A percentile compares a stretch with the other conserved stretches of the same genome.
phyloP scores from a whole-genome alignment of 2,797 vertebrate genomes.

The Microhierax caerulescens region DNA sequence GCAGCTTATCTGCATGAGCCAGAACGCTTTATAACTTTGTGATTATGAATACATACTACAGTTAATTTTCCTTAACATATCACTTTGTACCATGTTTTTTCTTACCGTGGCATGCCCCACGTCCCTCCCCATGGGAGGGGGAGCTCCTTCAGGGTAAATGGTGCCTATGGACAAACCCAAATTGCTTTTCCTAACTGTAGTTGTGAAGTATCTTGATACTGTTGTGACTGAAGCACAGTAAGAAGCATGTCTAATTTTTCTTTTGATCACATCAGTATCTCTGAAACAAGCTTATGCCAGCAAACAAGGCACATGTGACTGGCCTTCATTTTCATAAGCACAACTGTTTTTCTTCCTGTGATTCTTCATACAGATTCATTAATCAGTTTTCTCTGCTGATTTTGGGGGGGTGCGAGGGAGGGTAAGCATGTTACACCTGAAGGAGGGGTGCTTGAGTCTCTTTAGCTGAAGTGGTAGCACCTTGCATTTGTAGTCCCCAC shows the following conservation, averaged over 20 bases:
- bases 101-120: not conserved
- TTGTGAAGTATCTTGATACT: not conserved
- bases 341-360: not conserved
- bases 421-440: not conserved
- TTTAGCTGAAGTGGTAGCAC: not conserved
- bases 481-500: not conserved
- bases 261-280: not conserved
- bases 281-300: not conserved
- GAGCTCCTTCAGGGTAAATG: not conserved
- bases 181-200: not conserved
- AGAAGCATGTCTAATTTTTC: not conserved
- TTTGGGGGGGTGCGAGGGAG: fast-evolving
- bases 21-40: not conserved
- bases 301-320: not conserved
- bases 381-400: not conserved
- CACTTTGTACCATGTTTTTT: not conserved
- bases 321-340: not conserved
- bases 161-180: not conserved
- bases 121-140: not conserved
- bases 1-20: not conserved
- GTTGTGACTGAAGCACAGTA: not conserved
- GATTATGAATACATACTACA: not conserved
- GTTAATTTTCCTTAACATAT: not conserved
- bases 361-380: not conserved
- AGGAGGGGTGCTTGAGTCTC: not conserved